A percentile compares a stretch with the other conserved stretches of the same genome.
phyloP scores from a whole-genome alignment of 2,113 vertebrate species.

The Poeciliopsis retropinna region DNA sequence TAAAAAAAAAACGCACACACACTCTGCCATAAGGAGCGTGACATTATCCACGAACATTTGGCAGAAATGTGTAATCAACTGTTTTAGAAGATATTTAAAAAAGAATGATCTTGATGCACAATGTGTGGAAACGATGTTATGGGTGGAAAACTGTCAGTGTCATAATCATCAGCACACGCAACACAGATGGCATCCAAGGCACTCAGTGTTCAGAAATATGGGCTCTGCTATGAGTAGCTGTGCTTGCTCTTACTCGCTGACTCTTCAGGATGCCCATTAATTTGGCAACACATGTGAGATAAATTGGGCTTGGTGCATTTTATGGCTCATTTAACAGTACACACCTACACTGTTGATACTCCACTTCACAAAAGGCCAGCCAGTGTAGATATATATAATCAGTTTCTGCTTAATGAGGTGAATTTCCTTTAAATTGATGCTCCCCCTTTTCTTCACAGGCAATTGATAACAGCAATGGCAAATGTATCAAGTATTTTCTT shows the following conservation, averaged over 20 bases:
- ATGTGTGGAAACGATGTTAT: conserved; percentile 38
- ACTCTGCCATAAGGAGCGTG: conserved; percentile 26
- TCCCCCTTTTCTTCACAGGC: conserved; percentile 1
- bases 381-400: neutral
- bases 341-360: conserved; percentile 41
- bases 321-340: conserved; percentile 36
- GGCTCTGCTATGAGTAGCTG: conserved; percentile 20
- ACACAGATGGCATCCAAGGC: conserved; percentile 52
- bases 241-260: conserved; percentile 45
- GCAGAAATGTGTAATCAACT: conserved; percentile 27
- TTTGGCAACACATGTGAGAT: conserved; percentile 49
- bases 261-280: conserved; percentile 63
- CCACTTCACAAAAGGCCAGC: conserved; percentile 18
- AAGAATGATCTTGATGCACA: conserved; percentile 41
- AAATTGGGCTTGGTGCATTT: conserved; percentile 27
- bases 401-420: conserved; percentile 23
- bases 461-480: conserved; percentile 1
- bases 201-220: conserved; percentile 45
- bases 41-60: conserved; percentile 18
- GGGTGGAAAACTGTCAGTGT: conserved; percentile 41
- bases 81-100: conserved; percentile 43
- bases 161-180: conserved; percentile 57
- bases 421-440: conserved; percentile 28
- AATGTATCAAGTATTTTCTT: conserved; percentile 10
- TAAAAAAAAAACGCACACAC: neutral